Percentiles rank a stretch among this genome's conserved stretches.
Evolutionary conservation across 2,888 invertebrate species (phyloP).

Genomic region (Alsophila aescularia): DNA sequence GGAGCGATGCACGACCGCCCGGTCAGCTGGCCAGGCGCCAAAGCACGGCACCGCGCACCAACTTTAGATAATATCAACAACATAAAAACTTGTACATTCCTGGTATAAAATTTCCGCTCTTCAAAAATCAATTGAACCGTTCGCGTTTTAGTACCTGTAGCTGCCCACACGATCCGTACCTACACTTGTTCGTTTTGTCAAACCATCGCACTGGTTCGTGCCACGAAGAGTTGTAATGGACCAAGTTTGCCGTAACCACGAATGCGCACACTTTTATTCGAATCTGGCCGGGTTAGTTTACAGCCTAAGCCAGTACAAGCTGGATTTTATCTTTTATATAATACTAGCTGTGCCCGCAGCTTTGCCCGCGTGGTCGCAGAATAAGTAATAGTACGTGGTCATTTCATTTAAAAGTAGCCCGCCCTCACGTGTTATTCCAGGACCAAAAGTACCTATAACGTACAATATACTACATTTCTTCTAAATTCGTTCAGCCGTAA

Average conservation of each 20-base stretch:
- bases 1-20: constrained; percentile 28
- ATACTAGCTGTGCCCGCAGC: too few relatives aligned
- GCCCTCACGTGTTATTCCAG: too few relatives aligned
- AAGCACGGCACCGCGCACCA: constrained; percentile 12
- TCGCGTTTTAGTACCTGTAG: too few relatives aligned
- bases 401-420: too few relatives aligned
- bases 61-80: constrained; percentile 15
- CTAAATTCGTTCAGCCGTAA: too few relatives aligned
- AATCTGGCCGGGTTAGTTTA: background rate
- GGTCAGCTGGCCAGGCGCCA: constrained; percentile 30
- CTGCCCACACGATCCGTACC: constrained; percentile 15
- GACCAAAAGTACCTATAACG: too few relatives aligned
- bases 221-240: constrained; percentile 28
- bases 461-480: too few relatives aligned
- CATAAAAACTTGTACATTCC: constrained; percentile 11
- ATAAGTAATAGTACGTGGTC: too few relatives aligned
- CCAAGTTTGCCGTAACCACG: constrained; percentile 23
- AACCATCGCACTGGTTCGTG: constrained; percentile 27
- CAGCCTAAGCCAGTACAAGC: background rate
- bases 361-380: too few relatives aligned
- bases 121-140: constrained; percentile 25
- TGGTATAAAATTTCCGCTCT: constrained; percentile 14
- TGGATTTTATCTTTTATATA: background rate
- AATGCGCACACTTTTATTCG: constrained; percentile 10
- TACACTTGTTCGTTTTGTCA: constrained; percentile 28